Base-by-base conservation (phyloP, 92 coral and sea anemone genomes). In the Actinernus sp. region DNA sequence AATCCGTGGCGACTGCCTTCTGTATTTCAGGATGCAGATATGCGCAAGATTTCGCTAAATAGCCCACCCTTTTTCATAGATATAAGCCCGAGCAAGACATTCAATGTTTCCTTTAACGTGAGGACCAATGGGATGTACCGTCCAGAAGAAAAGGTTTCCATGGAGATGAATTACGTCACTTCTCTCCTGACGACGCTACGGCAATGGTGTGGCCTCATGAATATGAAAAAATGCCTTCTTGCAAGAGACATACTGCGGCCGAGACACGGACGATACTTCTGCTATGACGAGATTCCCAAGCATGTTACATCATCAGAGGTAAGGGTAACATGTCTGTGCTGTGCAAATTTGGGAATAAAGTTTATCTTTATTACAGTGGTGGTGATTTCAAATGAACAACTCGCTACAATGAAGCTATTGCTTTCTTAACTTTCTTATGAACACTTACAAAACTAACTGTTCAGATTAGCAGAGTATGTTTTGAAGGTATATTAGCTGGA, bases 241-340 rank as follows among this genome's bases (percentile, higher is more conserved):
- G 92, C 86, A 3, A 48, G 78, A 30, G 98, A 94, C 55, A 76
- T 94, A 3, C 85, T 94, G 25, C 73, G 79, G 36, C 98, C 98
- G 13, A 63, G 98, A 38, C 78, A 68, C 25, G 41, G 60, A 58
- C 61, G 41, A 8, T 83, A 83, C 58, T 87, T 85, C 31, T 77
- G 96, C 26, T 28, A 59, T 2, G 67, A 73, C 2, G 85, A 78
- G 27, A 34, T 36, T 30, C 63, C 57, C 0, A 31, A 26, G 17
- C 43, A 65, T 31, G 56, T 30, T 28, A 29, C 19, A n/a, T 45
- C 55, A 14, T 44, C 27, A 19, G 53, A 71, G 80, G 89, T 74
- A 30, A 34, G 80, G 12, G 30, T 20, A 19, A 3, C n/a, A n/a
- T n/a, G n/a, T n/a, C n/a, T n/a, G n/a, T n/a, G n/a, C n/a, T n/a